phyloP scores from a whole-genome alignment of 2,113 vertebrate genomes.

The Catharus fuscescens region DNA sequence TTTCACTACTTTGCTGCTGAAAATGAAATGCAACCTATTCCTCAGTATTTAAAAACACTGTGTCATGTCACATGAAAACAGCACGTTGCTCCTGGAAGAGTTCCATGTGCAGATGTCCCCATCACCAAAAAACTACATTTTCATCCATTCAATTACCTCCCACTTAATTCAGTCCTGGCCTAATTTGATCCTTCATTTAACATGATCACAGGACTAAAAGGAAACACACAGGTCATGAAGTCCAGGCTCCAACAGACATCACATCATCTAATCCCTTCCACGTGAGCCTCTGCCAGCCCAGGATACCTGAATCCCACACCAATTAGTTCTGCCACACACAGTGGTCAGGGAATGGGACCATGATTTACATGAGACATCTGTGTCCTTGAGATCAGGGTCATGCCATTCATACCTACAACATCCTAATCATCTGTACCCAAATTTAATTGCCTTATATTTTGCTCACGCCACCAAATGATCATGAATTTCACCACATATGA shows the following conservation, averaged over 20 bases:
- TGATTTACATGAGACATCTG: neutral
- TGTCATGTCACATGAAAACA: neutral
- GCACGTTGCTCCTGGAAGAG: neutral
- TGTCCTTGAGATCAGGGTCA: neutral
- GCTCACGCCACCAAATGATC: neutral
- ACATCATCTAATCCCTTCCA: slow-evolving; percentile 47
- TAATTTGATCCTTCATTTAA: slow-evolving; percentile 64
- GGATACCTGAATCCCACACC: neutral
- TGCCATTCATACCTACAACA: neutral
- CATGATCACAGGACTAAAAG: slow-evolving; percentile 46
- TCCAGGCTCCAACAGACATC: slow-evolving; percentile 10
- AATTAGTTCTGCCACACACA: neutral
- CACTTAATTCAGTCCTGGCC: slow-evolving; percentile 48
- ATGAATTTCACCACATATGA: neutral
- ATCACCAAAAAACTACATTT: slow-evolving; percentile 31
- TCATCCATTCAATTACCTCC: slow-evolving; percentile 10
- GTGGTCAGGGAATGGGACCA: neutral
- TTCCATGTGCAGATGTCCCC: slow-evolving; percentile 13
- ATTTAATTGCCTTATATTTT: neutral
- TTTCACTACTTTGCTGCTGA: neutral
- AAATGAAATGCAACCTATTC: neutral
- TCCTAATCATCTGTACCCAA: neutral
- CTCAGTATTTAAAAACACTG: neutral
- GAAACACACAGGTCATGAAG: slow-evolving; percentile 43
- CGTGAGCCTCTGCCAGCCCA: neutral